Evolutionary conservation across 1,140 invertebrate genomes (phyloP), one percentile per base, ranked within the genome.

Genomic region (Drusus annulatus): DNA sequence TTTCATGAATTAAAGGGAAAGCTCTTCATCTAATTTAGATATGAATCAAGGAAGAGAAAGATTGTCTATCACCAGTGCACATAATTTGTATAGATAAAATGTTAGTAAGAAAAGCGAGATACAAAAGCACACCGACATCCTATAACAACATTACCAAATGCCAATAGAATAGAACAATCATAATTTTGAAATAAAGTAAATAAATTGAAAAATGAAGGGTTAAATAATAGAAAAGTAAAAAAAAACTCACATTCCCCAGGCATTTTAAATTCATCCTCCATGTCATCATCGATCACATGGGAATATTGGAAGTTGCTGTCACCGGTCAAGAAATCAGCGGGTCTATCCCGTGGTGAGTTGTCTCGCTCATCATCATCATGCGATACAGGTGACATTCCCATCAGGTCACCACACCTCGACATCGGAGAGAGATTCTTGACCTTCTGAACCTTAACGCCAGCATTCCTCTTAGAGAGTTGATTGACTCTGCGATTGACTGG

Each of bases 161-260:
- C 10, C 36, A 13, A 45, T 45, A 45, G 36, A 45, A 45, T 45
- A 45, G 8, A 45, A 45, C 36, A 45, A 45, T 13, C 36, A 13
- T 17, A 56, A 56, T 56, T 17, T 56, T 19, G 7, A 56, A 17
- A 10, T 21, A 17, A 17, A n/a, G n/a, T n/a, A n/a, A n/a, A n/a
- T n/a, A n/a, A n/a, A 1, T 19, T 8, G n/a, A 21, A 21, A n/a
- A 56, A 17, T 3, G 19, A 56, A 56, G 54, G 54, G 54, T 56
- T 56, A 56, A 56, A 56, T 17, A 56, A 56, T 19, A 19, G 19
- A 56, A 56, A 56, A 56, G 19, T 17, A 56, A 5, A 56, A 63
- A 79, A 80, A 80, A 77, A 83, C 82, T 83, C 80, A 83, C 82
- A 73, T 81, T 80, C 81, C 10, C 51, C 73, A 15, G 80, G 80